Conservation (phyloP, 2,888 invertebrate genomes). For the Drosophila emarginata region DNA sequence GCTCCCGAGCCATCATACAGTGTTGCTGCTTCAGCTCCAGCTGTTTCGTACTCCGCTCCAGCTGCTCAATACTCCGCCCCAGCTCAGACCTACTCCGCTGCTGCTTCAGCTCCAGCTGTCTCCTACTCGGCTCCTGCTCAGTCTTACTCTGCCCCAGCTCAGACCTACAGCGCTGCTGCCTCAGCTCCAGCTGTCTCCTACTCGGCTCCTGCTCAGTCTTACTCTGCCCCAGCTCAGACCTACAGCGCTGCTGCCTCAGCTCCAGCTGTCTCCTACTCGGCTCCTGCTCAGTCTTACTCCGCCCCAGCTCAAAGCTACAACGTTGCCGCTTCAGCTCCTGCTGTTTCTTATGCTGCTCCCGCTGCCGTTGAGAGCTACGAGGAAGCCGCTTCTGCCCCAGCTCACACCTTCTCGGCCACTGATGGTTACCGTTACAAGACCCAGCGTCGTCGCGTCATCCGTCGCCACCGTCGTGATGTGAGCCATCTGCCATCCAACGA, state of each 20-base stretch:
- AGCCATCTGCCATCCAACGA: conserved; percentile 74
- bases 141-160: conserved; percentile 26
- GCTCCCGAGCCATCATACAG: conserved; percentile 28
- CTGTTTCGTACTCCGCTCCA: conserved; percentile 30
- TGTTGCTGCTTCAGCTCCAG: conserved; percentile 44
- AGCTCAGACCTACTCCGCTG: conserved; percentile 26
- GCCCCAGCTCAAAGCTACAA: conserved; percentile 50
- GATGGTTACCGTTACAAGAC: conserved; percentile 81
- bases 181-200: conserved; percentile 45
- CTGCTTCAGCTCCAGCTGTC: conserved; percentile 47
- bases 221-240: conserved; percentile 53
- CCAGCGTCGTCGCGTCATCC: conserved; percentile 64
- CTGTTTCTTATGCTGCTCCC: conserved; percentile 34
- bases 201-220: conserved; percentile 45
- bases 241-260: conserved; percentile 46
- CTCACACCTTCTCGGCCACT: conserved; percentile 68
- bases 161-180: conserved; percentile 44
- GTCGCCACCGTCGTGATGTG: conserved; percentile 78
- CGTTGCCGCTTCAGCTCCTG: conserved; percentile 49
- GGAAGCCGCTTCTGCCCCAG: conserved; percentile 48
- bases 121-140: conserved; percentile 42
- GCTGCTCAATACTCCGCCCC: conserved; percentile 24
- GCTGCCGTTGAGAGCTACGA: conserved; percentile 49
- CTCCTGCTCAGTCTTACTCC: conserved; percentile 28
- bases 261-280: conserved; percentile 21